Conservation (phyloP, 2,113 vertebrate genomes). For the Ornithorhynchus anatinus region DNA sequence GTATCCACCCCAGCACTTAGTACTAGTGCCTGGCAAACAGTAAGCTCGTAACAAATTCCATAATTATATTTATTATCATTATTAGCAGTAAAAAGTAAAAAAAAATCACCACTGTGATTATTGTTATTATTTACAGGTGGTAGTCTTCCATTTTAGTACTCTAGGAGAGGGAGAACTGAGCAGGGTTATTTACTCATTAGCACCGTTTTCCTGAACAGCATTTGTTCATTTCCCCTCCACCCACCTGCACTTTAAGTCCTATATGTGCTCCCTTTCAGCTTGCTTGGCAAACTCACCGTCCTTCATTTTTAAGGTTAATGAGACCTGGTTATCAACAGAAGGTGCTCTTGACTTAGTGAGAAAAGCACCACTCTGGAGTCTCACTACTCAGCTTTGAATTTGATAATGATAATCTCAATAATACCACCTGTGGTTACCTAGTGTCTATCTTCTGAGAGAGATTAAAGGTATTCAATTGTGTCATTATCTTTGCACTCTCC, state of each 20-base stretch:
- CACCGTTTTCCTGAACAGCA: not conserved
- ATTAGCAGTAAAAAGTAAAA: too few species aligned
- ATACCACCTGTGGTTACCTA: fast-evolving
- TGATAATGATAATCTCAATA: fast-evolving
- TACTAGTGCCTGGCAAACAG: too few species aligned
- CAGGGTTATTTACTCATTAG: not conserved
- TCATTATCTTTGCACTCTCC: not conserved
- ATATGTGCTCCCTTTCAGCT: not conserved
- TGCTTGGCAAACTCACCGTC: not conserved
- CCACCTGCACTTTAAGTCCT: not conserved
- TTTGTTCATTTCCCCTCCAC: not conserved
- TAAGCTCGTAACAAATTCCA: too few species aligned
- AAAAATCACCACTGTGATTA: too few species aligned
- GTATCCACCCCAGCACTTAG: too few species aligned
- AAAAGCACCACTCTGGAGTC: not conserved
- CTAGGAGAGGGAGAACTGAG: not conserved
- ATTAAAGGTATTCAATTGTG: not conserved
- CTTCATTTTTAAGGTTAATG: slow-evolving; percentile 7
- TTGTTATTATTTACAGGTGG: too few species aligned
- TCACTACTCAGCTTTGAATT: not conserved
- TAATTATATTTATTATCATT: too few species aligned
- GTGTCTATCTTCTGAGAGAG: fast-evolving
- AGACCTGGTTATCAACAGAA: slow-evolving; percentile 31
- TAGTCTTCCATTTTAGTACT: too few species aligned
- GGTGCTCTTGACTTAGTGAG: slow-evolving; percentile 19